Evolutionary conservation across 2,797 vertebrate genomes (phyloP).

Genomic region (Hippocampus kuda): DNA sequence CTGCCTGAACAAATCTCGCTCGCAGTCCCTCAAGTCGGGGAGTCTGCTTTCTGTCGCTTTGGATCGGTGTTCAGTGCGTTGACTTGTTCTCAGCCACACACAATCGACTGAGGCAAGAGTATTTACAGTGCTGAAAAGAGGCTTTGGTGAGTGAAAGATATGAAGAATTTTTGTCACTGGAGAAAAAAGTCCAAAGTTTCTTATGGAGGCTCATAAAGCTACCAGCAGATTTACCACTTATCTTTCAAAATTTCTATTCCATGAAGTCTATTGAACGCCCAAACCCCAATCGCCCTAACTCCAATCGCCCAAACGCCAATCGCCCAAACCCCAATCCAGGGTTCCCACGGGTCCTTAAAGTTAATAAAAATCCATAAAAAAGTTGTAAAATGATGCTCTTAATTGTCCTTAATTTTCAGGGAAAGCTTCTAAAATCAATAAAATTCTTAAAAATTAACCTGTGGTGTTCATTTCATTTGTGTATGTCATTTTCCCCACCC

Average conservation of each 20-base stretch:
- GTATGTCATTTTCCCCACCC: no score
- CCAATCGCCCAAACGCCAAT: no score
- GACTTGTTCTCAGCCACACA: constrained; percentile 19
- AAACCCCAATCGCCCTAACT: no score
- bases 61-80: constrained; percentile 24
- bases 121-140: neutral
- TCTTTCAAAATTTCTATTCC: neutral
- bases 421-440: no score
- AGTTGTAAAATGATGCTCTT: no score
- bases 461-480: no score
- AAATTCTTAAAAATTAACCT: no score
- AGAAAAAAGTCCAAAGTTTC: neutral
- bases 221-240: neutral
- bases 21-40: constrained; percentile 30
- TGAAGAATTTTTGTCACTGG: neutral
- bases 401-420: no score
- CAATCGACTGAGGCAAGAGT: neutral
- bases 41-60: constrained; percentile 47
- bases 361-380: no score
- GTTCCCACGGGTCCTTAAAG: no score
- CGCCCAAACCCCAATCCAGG: no score
- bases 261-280: neutral
- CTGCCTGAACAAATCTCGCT: no score
- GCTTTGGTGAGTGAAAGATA: neutral
- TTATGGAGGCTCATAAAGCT: neutral